phyloP scores from a whole-genome alignment of 2,113 vertebrate species.

The Anthoscopus minutus region DNA sequence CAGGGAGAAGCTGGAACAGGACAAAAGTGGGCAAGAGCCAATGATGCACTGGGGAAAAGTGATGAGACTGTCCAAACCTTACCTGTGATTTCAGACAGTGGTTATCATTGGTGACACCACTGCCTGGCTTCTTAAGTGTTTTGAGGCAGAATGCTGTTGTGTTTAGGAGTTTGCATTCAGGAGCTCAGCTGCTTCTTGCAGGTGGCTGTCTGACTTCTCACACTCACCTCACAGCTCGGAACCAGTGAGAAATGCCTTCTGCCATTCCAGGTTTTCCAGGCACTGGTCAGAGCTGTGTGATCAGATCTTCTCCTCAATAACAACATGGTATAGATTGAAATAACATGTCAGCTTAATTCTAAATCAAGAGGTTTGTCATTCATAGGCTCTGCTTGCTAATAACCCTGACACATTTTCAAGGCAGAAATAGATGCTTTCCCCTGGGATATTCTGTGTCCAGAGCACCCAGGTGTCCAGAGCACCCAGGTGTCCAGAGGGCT shows the following conservation, averaged over 20 bases:
- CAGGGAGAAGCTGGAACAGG: not conserved
- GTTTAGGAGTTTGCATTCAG: fast-evolving
- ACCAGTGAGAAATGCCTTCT: not conserved
- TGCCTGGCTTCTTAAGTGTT: fast-evolving
- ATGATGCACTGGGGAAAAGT: not conserved
- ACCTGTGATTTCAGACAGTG: not conserved
- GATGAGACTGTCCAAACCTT: not conserved
- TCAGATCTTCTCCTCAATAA: not conserved
- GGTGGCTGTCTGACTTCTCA: not conserved
- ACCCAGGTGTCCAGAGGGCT: not conserved
- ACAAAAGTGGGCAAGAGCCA: not conserved
- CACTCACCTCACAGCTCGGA: not conserved
- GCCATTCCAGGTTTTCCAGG: not conserved
- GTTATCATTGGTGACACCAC: not conserved
- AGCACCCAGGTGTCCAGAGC: no score
- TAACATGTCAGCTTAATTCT: not conserved
- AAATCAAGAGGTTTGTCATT: not conserved
- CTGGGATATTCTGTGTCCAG: not conserved
- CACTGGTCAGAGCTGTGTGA: not conserved
- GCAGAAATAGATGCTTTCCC: not conserved
- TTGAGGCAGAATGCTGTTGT: not conserved
- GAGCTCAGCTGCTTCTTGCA: not conserved
- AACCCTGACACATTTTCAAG: not conserved
- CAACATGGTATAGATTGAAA: not conserved
- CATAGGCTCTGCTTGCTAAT: not conserved